Percentiles rank a stretch among this genome's conserved stretches.
These are phyloP conservation scores for Silurus aristotelis DNA, from an alignment of 2,797 vertebrate species.

Conservation along the genomic window DNA sequence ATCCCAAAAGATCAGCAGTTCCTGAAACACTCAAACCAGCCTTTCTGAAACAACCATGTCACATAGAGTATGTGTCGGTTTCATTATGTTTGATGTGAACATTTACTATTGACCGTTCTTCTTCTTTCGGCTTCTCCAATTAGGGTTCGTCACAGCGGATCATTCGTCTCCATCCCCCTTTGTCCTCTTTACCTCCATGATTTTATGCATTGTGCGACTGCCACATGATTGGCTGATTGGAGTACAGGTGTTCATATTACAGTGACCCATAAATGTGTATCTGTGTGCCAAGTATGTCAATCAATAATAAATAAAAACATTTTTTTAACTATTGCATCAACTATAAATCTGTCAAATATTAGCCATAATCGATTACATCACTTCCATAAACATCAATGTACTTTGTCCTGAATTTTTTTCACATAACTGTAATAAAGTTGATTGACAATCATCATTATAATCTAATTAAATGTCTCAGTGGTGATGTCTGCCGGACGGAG, in stretches of 20 bases:
- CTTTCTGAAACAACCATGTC: background rate
- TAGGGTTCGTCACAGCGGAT: too few species aligned
- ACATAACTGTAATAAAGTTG: conserved; percentile 3
- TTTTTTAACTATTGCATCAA: background rate
- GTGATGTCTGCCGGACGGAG: conserved; percentile 8
- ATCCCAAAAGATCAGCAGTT: background rate
- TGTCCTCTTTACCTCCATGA: background rate
- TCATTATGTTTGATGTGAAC: background rate
- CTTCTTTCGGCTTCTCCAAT: too few species aligned
- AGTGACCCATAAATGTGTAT: background rate
- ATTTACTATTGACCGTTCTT: background rate
- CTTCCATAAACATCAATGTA: background rate
- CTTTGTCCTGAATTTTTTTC: background rate
- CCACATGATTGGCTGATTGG: background rate
- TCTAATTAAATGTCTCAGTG: conserved; percentile 26
- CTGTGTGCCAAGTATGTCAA: background rate
- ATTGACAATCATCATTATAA: conserved; percentile 7
- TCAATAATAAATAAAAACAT: background rate
- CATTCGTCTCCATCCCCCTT: too few species aligned
- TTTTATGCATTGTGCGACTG: background rate
- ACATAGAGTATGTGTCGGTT: background rate
- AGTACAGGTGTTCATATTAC: background rate
- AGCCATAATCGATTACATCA: background rate
- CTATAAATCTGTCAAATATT: background rate
- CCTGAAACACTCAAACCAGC: background rate